phyloP scores from a whole-genome alignment of 2,797 vertebrate genomes.

The Lagorchestes hirsutus region DNA sequence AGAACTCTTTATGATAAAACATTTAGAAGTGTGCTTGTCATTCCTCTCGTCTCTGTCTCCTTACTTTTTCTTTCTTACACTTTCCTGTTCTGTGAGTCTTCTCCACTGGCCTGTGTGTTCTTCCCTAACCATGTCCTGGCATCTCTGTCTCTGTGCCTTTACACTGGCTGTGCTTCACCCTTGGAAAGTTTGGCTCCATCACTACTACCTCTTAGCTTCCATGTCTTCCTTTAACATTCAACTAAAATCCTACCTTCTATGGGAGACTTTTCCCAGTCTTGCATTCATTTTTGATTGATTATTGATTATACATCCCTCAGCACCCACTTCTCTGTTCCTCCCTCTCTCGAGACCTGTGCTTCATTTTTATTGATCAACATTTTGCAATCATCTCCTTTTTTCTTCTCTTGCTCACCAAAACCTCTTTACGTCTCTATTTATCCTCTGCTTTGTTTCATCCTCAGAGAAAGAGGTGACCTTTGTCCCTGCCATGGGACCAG shows the following conservation, averaged over 20 bases:
- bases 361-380: not conserved
- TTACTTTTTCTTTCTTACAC: not conserved
- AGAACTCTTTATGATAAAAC: not conserved
- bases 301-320: not conserved
- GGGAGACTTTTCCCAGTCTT: not conserved
- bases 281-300: not conserved
- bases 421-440: not conserved
- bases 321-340: not conserved
- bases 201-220: not conserved
- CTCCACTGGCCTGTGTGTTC: not conserved
- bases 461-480: not conserved
- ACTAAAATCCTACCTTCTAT: not conserved
- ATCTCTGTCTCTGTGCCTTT: not conserved
- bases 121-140: not conserved
- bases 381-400: not conserved
- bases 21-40: not conserved
- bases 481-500: not conserved
- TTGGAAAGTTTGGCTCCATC: not conserved
- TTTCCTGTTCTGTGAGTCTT: not conserved
- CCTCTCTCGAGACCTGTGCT: not conserved
- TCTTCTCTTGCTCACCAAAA: not conserved
- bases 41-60: not conserved
- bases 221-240: not conserved
- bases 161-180: not conserved
- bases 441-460: not conserved